Evolutionary conservation across 2,797 vertebrate genomes (phyloP).

Genomic region (Ibycter americanus): DNA sequence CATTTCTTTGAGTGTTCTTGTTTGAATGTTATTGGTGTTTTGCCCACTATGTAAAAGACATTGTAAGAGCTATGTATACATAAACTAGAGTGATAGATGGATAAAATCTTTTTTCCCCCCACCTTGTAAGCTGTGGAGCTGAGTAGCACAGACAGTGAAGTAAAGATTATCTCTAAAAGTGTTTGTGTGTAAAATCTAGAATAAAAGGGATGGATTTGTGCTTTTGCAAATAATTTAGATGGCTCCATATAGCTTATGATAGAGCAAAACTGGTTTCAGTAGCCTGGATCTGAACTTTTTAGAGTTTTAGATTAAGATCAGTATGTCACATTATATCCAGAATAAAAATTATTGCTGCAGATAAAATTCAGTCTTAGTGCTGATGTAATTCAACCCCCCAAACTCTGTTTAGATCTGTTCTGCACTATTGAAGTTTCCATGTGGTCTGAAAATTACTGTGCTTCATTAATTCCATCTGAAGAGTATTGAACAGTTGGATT

Average conservation of each 20-base stretch:
- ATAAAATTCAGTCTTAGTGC: not conserved
- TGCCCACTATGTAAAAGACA: not conserved
- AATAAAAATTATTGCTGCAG: slow-evolving; percentile 15
- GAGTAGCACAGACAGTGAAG: not conserved
- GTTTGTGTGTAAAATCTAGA: not conserved
- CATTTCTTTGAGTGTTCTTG: not conserved
- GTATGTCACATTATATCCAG: not conserved
- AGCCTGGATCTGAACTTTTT: not conserved
- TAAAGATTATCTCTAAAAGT: not conserved
- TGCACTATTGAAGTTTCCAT: slow-evolving; percentile 5
- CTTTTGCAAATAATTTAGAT: not conserved
- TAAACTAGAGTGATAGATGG: not conserved
- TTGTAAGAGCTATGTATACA: not conserved
- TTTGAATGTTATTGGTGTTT: not conserved
- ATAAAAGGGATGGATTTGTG: not conserved
- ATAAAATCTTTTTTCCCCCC: not conserved
- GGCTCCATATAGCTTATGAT: not conserved
- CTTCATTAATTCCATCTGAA: slow-evolving; percentile 41
- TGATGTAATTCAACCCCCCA: not conserved
- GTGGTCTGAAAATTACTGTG: slow-evolving; percentile 16
- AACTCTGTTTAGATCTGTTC: slow-evolving; percentile 23
- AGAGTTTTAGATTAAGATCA: slow-evolving; percentile 6
- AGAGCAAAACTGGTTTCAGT: not conserved
- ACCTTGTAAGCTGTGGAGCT: not conserved
- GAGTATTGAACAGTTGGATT: not conserved